Percentiles rank a stretch among this genome's conserved stretches.
Conservation (phyloP, 2,113 vertebrate genomes). For the Oxyruncus cristatus region DNA sequence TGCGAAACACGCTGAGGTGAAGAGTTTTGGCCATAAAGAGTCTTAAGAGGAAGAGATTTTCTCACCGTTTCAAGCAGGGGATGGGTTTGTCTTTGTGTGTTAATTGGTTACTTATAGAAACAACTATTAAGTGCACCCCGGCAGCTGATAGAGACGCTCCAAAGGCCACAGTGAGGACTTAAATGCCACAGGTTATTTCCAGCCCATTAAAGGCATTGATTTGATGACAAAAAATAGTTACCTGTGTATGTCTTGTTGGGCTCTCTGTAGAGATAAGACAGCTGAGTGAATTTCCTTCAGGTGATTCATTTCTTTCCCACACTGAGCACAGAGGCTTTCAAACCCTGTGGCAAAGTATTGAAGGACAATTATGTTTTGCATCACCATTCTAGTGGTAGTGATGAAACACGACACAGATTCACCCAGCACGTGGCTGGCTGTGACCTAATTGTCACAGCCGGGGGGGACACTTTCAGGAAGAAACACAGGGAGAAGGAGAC, state of each 20-base stretch:
- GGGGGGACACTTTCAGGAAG: neutral
- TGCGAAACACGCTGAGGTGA: neutral
- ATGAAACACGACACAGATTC: neutral
- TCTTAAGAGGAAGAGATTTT: neutral
- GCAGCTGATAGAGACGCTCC: neutral
- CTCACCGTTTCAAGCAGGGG: neutral
- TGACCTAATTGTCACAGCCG: neutral
- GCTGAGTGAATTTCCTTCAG: slow-evolving; percentile 85
- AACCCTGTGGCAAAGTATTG: slow-evolving; percentile 71
- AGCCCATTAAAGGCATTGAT: neutral
- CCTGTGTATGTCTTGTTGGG: slow-evolving; percentile 94
- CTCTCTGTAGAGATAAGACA: slow-evolving; percentile 84
- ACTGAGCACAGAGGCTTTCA: slow-evolving; percentile 80
- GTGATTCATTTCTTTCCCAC: slow-evolving; percentile 83
- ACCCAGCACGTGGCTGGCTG: neutral
- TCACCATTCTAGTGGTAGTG: neutral
- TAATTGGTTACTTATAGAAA: neutral
- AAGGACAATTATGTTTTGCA: neutral
- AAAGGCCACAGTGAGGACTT: neutral
- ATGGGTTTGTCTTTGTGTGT: neutral
- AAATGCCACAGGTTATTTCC: neutral
- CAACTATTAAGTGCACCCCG: neutral
- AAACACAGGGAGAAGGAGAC: neutral
- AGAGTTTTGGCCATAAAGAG: neutral
- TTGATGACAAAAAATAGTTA: slow-evolving; percentile 37